Base-by-base conservation (phyloP, 2,888 invertebrate genomes). In the Dryomyza anilis region DNA sequence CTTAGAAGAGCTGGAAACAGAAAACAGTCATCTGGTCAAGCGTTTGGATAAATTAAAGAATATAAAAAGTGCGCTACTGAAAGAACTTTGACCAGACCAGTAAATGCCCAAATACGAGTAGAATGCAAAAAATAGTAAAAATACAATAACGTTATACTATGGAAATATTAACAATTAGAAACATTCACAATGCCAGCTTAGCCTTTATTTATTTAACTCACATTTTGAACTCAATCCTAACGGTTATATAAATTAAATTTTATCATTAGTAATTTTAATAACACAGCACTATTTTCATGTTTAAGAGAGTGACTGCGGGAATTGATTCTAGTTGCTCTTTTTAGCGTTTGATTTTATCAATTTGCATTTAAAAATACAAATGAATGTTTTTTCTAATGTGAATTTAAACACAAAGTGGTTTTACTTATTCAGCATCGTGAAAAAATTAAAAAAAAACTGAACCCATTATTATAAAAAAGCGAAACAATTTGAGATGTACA, bases 11-110 rank as follows among this genome's bases (percentile, higher is more conserved):
- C 84, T 97, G 78, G 96, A 97, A 86, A 96, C 96, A 63, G 91
- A 96, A 74, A 98, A 98, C 86, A 93, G 92, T 80, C 98, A 98
- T 85, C 87, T 99, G 74, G 92, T 96, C 77, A 95, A 96, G 85
- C 89, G 99, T 77, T 88, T 99, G 78, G 98, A 99, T 84, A 99
- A 98, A 85, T 88, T 98, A 81, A 96, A 97, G 87, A 96, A 95
- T 85, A 96, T 96, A 67, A 94, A 97, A 85, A 95, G 95, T 21
- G 91, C 94, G 50, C 86, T 95, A 50, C 87, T 95, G 55, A 95
- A 95, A 84, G 95, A 95, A 81, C 92, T 94, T 85, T 95, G 59
- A 60, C 59, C 48, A 36, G 33, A 60, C 48, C 48, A 30, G 14
- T 25, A 14, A n/a, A 8, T n/a, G n/a, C n/a, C n/a, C 33, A 2